Conservation (phyloP, 2,888 invertebrate species). For the Epinotia bilunana region DNA sequence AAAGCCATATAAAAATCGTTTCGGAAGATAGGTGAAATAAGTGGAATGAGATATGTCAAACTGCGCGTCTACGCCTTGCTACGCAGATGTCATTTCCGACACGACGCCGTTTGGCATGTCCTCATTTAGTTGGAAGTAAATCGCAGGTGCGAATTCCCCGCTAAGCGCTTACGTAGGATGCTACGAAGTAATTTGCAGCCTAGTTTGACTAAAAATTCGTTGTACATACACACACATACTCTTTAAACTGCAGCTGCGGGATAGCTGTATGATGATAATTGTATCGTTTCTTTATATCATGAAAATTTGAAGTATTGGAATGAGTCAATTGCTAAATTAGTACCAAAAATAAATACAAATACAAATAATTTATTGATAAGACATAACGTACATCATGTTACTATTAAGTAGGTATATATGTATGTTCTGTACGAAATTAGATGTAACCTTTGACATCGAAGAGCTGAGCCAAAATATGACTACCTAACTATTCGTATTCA, state of each 20-base stretch:
- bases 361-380: too few relatives aligned
- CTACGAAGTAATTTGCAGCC: constrained; percentile 18
- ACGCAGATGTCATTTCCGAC: constrained; percentile 42
- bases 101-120: constrained; percentile 25
- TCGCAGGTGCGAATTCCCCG: constrained; percentile 25
- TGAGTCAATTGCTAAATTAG: neutral
- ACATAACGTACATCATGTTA: too few relatives aligned
- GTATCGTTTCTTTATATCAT: neutral
- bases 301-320: neutral
- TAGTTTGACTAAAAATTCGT: neutral
- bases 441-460: too few relatives aligned
- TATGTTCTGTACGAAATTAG: neutral
- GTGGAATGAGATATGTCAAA: constrained; percentile 36
- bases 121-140: constrained; percentile 26
- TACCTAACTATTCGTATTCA: neutral
- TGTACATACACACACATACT: too few relatives aligned
- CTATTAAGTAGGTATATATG: neutral
- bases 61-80: constrained; percentile 21
- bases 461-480: neutral
- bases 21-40: constrained; percentile 25
- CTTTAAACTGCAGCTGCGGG: neutral
- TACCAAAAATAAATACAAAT: neutral
- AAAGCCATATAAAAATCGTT: constrained; percentile 17
- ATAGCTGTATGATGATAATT: neutral
- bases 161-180: constrained; percentile 12